Percentiles rank a stretch among this genome's conserved stretches.
Conservation (phyloP, 2,888 invertebrate species). For the Lymantria dispar region DNA sequence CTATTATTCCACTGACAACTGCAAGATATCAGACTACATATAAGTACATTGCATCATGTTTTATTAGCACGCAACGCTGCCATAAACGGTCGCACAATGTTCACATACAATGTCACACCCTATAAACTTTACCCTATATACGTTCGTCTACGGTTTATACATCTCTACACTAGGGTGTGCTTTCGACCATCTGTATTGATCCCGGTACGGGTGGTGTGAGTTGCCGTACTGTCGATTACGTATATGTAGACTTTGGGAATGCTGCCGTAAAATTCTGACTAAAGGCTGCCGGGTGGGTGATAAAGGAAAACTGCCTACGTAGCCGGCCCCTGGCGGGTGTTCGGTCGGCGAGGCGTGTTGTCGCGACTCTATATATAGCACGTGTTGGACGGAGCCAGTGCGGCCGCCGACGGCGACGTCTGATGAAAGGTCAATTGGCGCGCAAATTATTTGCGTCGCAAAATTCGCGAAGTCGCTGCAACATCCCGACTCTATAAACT, state of each 20-base stretch:
- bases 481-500: conserved; percentile 46
- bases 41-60: conserved; percentile 11
- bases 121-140: conserved; percentile 42
- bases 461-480: conserved; percentile 68
- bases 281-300: conserved; percentile 76
- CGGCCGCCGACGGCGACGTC: conserved; percentile 65
- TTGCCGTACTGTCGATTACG: conserved; percentile 73
- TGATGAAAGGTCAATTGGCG: conserved; percentile 82
- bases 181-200: conserved; percentile 79
- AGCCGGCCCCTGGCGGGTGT: conserved; percentile 75
- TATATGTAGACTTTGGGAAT: conserved; percentile 65
- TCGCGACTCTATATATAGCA: conserved; percentile 78
- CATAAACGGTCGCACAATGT: conserved; percentile 7
- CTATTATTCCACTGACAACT: conserved; percentile 2
- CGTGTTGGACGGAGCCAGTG: conserved; percentile 64
- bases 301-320: conserved; percentile 79
- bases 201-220: conserved; percentile 77
- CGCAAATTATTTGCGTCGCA: conserved; percentile 82
- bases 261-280: conserved; percentile 74
- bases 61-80: conserved; percentile 7
- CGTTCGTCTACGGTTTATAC: conserved; percentile 43
- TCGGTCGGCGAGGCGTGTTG: conserved; percentile 66
- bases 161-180: conserved; percentile 61
- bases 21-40: conserved; percentile 8
- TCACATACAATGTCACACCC: conserved; percentile 30